Evolutionary conservation across 2,888 invertebrate genomes (phyloP).

Genomic region (Anticlea derivata): DNA sequence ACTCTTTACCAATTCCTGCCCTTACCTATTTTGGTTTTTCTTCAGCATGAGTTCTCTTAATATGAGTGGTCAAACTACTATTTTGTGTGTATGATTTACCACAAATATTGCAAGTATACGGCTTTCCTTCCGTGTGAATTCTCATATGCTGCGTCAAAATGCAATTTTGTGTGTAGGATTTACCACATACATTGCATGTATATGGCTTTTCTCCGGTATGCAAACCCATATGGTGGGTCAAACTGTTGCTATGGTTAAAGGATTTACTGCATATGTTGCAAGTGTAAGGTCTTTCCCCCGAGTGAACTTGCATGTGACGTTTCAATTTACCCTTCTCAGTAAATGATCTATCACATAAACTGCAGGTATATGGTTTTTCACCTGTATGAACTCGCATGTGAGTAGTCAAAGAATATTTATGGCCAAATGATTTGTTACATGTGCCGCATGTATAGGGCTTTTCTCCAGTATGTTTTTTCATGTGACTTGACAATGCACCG

Average conservation of each 20-base stretch:
- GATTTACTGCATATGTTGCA: constrained; percentile 18
- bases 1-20: too few species aligned
- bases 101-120: constrained; percentile 16
- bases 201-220: constrained; percentile 21
- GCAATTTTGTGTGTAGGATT: constrained; percentile 18
- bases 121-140: constrained; percentile 21
- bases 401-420: constrained; percentile 14
- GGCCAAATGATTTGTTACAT: constrained; percentile 16
- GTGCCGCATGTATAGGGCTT: constrained; percentile 15
- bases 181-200: constrained; percentile 15
- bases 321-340: constrained; percentile 13
- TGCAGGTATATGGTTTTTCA: constrained; percentile 19
- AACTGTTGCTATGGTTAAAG: constrained; percentile 13
- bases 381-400: constrained; percentile 22
- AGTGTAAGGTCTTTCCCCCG: constrained; percentile 13
- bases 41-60: constrained; percentile 12
- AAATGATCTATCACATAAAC: constrained; percentile 15
- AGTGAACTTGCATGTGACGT: constrained; percentile 16
- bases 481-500: constrained; percentile 10
- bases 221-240: constrained; percentile 16
- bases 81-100: constrained; percentile 17
- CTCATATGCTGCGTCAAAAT: constrained; percentile 18
- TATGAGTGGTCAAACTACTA: constrained; percentile 14
- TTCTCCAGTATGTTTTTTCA: constrained; percentile 19
- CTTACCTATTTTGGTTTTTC: too few species aligned